Base-by-base conservation (phyloP, 37 sponge, comb jelly and placozoan species). In the Eunapius fragilis region DNA sequence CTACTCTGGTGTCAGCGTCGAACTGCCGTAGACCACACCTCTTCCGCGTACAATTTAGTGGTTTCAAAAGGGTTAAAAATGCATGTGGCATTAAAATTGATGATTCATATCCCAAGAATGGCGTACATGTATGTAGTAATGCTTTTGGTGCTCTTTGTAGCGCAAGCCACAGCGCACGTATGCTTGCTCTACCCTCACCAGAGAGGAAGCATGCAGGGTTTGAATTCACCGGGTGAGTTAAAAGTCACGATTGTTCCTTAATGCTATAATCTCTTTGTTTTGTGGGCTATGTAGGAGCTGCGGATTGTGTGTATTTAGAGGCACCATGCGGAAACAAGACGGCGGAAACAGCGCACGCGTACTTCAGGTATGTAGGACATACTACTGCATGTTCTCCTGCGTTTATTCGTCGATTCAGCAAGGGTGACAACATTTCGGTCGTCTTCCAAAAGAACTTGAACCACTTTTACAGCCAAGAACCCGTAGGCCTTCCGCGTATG, bases 391-490 rank as follows among this genome's bases (percentile, higher is more conserved):
- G 33, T 77, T 41, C 36, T 2, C 6, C 9, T 27, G 13, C 5
- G 25, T 23, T 31, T 0, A 12, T 1, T 68, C 19, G 27, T 83
- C 0, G 27, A 38, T 19, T 79, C 49, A 91, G 91, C 35, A 19
- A 73, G 30, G 84, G 93, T 28, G 50, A 32, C 49, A 87, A 82
- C 17, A 71, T 58, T 69, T 34, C 67, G 25, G 68, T 95, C 25
- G 49, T 87, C 71, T 93, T 96, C 83, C 96, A 96, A 87, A 96
- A 96, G 85, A 96, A 96, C 45, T 81, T 96, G 28, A 77, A 96
- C 87, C 96, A 96, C 89, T 93, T 80, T 37, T 68, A 89, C 76
- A 11, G 70, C 30, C 24, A 67, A 13, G 78, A 0, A 6, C 92
- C 93, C 12, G 91, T 91, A 77, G 83, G 81, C 67, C 33, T 28